Percentiles rank a stretch among this genome's conserved stretches.
Evolutionary conservation across 2,888 invertebrate species (phyloP).

Genomic region (Steinernema hermaphroditum): DNA sequence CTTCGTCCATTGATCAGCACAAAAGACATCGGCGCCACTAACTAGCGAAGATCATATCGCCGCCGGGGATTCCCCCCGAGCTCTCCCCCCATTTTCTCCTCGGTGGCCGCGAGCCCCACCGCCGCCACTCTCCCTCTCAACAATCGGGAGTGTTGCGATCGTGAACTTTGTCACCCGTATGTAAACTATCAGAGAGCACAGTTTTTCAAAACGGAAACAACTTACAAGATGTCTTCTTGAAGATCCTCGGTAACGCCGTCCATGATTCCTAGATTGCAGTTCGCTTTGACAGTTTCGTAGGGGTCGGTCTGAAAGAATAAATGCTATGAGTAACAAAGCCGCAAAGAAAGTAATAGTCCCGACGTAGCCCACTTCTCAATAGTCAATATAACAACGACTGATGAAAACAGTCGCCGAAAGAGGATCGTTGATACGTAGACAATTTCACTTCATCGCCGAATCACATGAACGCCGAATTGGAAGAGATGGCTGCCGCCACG

Average conservation of each 20-base stretch:
- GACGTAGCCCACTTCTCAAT: no score
- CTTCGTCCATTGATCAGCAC: conserved; percentile 28
- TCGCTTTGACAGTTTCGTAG: neutral
- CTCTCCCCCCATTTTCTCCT: conserved; percentile 3
- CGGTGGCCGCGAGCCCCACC: neutral
- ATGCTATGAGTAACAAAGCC: neutral
- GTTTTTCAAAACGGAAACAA: neutral
- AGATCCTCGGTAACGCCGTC: conserved; percentile 11
- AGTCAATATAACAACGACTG: no score
- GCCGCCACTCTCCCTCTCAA: neutral
- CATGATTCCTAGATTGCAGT: neutral
- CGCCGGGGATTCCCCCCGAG: conserved; percentile 3
- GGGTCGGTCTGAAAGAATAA: conserved; percentile 7
- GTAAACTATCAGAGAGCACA: no score
- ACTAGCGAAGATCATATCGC: conserved; percentile 15
- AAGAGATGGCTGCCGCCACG: neutral
- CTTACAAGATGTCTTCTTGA: conserved; percentile 6
- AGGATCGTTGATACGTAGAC: neutral
- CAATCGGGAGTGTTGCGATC: no score
- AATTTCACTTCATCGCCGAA: neutral
- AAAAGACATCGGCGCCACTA: conserved; percentile 26
- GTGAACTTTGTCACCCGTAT: no score
- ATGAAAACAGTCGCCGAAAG: conserved; percentile 24
- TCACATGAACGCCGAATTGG: conserved; percentile 25
- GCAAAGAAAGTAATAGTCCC: neutral